Conservation (phyloP, 2,797 vertebrate species). For the Carduelis carduelis region DNA sequence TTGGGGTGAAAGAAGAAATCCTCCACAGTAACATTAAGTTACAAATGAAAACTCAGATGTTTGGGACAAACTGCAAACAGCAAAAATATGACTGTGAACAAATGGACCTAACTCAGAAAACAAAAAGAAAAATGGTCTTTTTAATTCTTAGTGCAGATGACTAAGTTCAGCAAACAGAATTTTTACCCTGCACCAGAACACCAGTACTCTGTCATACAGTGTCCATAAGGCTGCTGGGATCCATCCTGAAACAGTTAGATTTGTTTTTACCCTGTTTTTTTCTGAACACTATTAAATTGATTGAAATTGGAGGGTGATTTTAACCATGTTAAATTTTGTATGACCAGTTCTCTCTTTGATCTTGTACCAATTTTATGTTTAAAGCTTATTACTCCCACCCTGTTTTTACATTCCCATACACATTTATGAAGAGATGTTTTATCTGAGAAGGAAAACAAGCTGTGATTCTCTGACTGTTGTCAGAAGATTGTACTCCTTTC, state of each 20-base stretch:
- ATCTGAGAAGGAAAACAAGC: background rate
- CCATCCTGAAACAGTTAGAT: background rate
- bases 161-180: background rate
- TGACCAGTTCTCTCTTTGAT: background rate
- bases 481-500: background rate
- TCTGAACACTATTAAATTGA: background rate
- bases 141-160: background rate
- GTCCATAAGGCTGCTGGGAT: background rate
- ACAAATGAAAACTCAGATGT: background rate
- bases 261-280: background rate
- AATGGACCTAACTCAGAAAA: background rate
- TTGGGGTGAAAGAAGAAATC: background rate
- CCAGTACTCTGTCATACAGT: background rate
- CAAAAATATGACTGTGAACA: background rate
- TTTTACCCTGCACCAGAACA: background rate
- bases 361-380: background rate
- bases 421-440: background rate
- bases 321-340: background rate
- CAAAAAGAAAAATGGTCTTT: background rate
- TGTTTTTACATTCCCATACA: background rate
- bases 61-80: background rate
- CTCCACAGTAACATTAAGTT: background rate
- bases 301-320: background rate
- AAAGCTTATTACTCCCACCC: background rate
- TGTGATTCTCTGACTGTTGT: background rate